phyloP scores from a whole-genome alignment of 2,797 vertebrate species.

The Cottoperca gobio region DNA sequence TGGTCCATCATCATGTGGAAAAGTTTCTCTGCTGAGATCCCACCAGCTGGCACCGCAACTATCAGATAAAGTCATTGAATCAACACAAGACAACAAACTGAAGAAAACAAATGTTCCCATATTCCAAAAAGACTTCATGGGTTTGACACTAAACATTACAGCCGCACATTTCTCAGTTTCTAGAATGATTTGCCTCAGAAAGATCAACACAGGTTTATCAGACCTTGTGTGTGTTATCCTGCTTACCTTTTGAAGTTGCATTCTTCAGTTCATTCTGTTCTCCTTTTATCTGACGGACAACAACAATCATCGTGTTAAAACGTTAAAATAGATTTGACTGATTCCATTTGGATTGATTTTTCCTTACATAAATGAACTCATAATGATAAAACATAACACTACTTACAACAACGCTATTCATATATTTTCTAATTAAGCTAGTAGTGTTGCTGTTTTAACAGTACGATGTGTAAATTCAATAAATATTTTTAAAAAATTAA shows the following conservation, averaged over 20 bases:
- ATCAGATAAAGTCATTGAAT: constrained; percentile 7
- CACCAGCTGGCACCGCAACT: constrained; percentile 78
- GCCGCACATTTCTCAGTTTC: neutral
- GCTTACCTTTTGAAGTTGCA: constrained; percentile 85
- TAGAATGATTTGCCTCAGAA: neutral
- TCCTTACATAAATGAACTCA: neutral
- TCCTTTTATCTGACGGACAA: constrained; percentile 86
- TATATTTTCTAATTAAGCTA: neutral
- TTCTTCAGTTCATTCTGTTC: constrained; percentile 86
- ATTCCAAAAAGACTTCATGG: neutral
- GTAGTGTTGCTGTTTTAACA: neutral
- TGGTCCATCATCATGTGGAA: constrained; percentile 93
- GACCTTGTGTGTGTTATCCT: neutral
- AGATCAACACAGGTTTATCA: neutral
- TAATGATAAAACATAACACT: neutral
- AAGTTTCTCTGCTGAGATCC: constrained; percentile 91
- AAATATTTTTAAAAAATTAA: neutral
- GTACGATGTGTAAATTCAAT: neutral
- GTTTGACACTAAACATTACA: neutral
- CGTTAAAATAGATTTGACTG: neutral
- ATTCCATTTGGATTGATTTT: neutral
- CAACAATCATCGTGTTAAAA: constrained; percentile 4
- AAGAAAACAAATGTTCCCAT: neutral
- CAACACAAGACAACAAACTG: neutral
- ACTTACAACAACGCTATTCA: neutral